Evolutionary conservation across 1,140 invertebrate genomes (phyloP).

Genomic region (Anoplophora glabripennis): DNA sequence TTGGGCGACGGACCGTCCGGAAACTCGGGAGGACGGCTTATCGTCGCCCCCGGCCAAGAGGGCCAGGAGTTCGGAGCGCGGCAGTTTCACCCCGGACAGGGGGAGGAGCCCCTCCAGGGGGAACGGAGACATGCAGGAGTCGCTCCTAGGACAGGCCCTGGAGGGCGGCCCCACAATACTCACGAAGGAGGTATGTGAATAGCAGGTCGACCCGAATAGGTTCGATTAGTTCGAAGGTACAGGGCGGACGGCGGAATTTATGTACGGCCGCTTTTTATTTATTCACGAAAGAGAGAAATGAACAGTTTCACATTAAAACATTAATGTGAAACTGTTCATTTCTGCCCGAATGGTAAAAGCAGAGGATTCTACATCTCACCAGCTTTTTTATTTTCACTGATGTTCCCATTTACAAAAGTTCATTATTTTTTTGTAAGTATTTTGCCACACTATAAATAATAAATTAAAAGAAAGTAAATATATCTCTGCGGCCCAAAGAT

Average conservation of each 20-base stretch:
- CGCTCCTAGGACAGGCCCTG: conserved; percentile 69
- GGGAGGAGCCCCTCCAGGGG: conserved; percentile 52
- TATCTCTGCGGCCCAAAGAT: no score
- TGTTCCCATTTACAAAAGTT: no score
- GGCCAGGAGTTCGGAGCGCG: conserved; percentile 51
- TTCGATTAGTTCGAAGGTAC: no score
- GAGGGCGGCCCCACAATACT: conserved; percentile 62
- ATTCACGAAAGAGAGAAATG: neutral
- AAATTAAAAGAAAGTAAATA: no score
- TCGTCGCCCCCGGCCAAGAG: conserved; percentile 57
- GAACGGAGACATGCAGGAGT: conserved; percentile 59
- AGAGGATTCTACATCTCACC: no score
- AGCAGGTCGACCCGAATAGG: neutral
- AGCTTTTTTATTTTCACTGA: no score
- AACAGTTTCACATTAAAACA: conserved; percentile 1
- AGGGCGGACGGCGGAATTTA: no score
- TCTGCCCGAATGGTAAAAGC: neutral
- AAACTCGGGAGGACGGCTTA: conserved; percentile 47
- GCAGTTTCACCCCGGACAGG: conserved; percentile 36
- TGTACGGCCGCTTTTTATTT: neutral
- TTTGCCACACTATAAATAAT: no score
- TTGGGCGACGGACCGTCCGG: conserved; percentile 54
- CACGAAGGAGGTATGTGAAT: conserved; percentile 46
- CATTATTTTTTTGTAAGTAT: no score
- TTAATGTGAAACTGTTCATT: neutral